Percentiles rank a stretch among this genome's conserved stretches.
Conservation (phyloP, 2,113 vertebrate genomes). For the Prochilodus magdalenae region DNA sequence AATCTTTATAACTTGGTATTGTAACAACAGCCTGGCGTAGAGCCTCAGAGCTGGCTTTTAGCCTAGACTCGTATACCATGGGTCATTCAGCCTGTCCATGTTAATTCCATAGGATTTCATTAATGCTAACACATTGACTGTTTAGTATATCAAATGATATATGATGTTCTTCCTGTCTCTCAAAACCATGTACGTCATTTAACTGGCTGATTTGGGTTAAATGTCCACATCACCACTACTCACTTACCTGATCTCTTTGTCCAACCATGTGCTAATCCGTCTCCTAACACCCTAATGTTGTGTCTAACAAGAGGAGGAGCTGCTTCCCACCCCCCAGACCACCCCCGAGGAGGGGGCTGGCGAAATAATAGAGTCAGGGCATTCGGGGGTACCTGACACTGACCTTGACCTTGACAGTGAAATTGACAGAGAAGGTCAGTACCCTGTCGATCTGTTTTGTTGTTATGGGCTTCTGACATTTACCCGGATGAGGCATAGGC, state of each 20-base stretch:
- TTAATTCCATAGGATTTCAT: background rate
- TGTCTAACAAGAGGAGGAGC: slow-evolving; percentile 82
- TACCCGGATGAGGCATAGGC: background rate
- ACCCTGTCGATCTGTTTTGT: slow-evolving; percentile 27
- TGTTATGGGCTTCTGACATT: background rate
- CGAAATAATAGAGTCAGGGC: slow-evolving; percentile 67
- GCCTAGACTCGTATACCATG: background rate
- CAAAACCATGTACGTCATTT: slow-evolving; percentile 56
- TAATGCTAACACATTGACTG: slow-evolving; percentile 27
- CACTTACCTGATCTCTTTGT: slow-evolving; percentile 44
- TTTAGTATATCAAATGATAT: slow-evolving; percentile 29
- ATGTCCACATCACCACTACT: slow-evolving; percentile 50
- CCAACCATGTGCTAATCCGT: slow-evolving; percentile 59
- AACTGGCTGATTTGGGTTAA: slow-evolving; percentile 62
- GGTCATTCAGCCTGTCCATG: background rate
- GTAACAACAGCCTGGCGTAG: background rate
- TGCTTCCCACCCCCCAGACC: slow-evolving; percentile 69
- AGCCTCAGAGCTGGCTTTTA: background rate
- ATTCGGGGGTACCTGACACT: slow-evolving; percentile 67
- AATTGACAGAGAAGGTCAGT: slow-evolving; percentile 71
- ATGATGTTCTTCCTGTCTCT: slow-evolving; percentile 50
- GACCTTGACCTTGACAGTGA: slow-evolving; percentile 65
- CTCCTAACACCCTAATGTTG: slow-evolving; percentile 75
- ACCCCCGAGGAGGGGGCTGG: slow-evolving; percentile 74
- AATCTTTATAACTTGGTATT: background rate